A percentile compares a stretch with the other conserved stretches of the same genome.
Evolutionary conservation across 2,797 vertebrate species (phyloP).

Genomic region (Pipistrellus pipistrellus): DNA sequence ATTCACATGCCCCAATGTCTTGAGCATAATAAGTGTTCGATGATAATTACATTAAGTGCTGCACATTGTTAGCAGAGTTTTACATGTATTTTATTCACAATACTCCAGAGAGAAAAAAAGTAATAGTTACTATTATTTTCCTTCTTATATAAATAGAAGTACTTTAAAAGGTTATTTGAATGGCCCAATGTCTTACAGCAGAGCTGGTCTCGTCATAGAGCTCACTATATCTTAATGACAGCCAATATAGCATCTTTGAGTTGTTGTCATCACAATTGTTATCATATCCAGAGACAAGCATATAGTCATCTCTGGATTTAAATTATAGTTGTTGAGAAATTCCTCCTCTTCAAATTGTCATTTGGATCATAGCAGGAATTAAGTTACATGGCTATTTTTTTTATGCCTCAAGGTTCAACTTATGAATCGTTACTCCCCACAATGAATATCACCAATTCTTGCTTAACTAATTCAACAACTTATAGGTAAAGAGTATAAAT

Average conservation of each 20-base stretch:
- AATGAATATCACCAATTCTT: neutral
- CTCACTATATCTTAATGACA: neutral
- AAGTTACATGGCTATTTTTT: neutral
- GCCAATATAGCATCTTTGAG: neutral
- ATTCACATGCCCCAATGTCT: neutral
- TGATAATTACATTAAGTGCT: neutral
- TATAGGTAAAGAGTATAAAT: neutral
- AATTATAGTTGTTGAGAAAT: neutral
- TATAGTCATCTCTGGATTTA: neutral
- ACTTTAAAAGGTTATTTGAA: neutral
- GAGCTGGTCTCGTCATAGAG: neutral
- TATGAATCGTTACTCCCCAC: neutral
- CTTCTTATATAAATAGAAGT: neutral
- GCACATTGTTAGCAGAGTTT: neutral
- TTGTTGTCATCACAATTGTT: rapidly evolving
- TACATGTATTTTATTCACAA: neutral
- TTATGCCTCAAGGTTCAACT: neutral
- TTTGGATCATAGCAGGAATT: neutral
- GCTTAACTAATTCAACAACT: neutral
- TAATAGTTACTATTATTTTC: neutral
- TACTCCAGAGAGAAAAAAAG: neutral
- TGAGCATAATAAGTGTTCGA: neutral
- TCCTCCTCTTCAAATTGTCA: neutral
- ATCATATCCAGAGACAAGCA: neutral
- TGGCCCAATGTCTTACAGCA: neutral